Conservation (phyloP, 2,797 vertebrate species). For the Nasua narica region DNA sequence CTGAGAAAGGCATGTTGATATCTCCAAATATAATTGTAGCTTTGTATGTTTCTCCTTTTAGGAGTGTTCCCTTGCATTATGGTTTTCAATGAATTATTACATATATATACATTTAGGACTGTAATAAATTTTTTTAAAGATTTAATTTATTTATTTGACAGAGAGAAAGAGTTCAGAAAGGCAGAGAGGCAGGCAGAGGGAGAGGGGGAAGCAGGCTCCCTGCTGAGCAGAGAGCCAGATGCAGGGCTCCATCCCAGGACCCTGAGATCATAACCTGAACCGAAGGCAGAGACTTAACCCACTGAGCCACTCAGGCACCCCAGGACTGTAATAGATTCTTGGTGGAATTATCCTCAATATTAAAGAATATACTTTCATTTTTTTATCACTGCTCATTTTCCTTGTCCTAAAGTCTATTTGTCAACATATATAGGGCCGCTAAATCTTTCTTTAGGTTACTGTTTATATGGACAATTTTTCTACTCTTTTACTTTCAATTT, state of each 20-base stretch:
- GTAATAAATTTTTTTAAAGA: too few relatives aligned
- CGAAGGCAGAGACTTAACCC: too few relatives aligned
- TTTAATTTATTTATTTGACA: too few relatives aligned
- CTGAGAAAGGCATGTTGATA: background rate
- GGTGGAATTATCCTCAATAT: too few relatives aligned
- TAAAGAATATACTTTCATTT: too few relatives aligned
- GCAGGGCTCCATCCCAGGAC: too few relatives aligned
- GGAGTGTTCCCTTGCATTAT: background rate
- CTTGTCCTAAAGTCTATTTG: background rate
- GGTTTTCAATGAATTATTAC: background rate
- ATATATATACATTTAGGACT: background rate
- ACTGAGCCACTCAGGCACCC: too few relatives aligned
- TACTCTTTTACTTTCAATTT: background rate
- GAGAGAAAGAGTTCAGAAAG: too few relatives aligned
- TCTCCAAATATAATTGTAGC: background rate
- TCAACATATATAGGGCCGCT: background rate
- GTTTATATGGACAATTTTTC: background rate
- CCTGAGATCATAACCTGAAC: too few relatives aligned
- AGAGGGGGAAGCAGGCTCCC: too few relatives aligned
- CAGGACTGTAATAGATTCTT: background rate
- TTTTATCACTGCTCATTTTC: background rate
- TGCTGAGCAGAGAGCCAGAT: too few relatives aligned
- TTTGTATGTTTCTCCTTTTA: background rate
- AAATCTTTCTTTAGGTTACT: background rate
- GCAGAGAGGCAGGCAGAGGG: too few relatives aligned